A percentile compares a stretch with the other conserved stretches of the same genome.
phyloP scores from a whole-genome alignment of 92 coral and sea anemone genomes.

The Hydrozoanthus gracilis region DNA sequence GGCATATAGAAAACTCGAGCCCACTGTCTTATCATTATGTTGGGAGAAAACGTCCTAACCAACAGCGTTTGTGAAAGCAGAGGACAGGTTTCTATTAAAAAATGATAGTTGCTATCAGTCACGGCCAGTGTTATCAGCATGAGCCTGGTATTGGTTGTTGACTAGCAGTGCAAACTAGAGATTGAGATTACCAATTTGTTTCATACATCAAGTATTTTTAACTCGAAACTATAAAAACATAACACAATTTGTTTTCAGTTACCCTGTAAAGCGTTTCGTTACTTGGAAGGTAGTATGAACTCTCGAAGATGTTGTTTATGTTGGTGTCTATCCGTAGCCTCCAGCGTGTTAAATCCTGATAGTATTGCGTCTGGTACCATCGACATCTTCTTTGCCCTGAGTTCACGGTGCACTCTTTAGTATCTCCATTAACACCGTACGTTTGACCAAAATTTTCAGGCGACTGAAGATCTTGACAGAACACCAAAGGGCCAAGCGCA shows the following conservation, averaged over 20 bases:
- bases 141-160: no score
- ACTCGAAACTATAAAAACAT: no score
- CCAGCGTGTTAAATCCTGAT: neutral
- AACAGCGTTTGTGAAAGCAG: no score
- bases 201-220: neutral
- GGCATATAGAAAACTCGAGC: no score
- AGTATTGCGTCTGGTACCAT: slow-evolving; percentile 36
- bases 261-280: neutral
- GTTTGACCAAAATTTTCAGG: slow-evolving; percentile 4
- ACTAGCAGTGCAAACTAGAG: neutral
- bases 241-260: neutral
- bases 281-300: neutral
- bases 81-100: no score
- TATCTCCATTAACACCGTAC: slow-evolving; percentile 18
- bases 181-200: neutral
- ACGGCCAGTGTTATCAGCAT: no score
- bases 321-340: slow-evolving; percentile 23
- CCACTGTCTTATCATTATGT: no score
- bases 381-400: neutral
- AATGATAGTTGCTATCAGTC: no score
- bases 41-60: no score
- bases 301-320: neutral
- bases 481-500: neutral
- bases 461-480: slow-evolving; percentile 6
- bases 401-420: neutral